Conservation (phyloP, 2,888 invertebrate genomes). For the Serrognathus titanus region DNA sequence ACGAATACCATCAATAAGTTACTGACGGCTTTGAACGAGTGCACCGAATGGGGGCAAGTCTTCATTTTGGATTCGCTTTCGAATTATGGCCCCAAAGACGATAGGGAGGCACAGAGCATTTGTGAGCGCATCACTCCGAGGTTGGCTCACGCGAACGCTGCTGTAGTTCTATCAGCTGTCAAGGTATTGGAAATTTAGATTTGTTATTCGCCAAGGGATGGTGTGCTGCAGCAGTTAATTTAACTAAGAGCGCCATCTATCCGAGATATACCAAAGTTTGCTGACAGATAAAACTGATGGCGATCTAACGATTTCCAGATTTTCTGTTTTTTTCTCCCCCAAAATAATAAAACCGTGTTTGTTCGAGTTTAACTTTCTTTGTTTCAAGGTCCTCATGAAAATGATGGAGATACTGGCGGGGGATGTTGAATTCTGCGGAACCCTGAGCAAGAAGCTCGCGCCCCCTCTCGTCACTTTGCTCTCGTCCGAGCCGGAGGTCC, state of each 20-base stretch:
- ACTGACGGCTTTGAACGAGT: slow-evolving; percentile 96
- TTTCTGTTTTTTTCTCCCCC: too few species aligned
- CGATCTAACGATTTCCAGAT: too few species aligned
- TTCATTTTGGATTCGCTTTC: slow-evolving; percentile 97
- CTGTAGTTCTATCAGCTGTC: slow-evolving; percentile 96
- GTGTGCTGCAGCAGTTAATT: too few species aligned
- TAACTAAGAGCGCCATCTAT: too few species aligned
- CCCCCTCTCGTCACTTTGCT: slow-evolving; percentile 98
- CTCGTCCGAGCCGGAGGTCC: slow-evolving; percentile 98
- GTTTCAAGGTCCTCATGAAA: slow-evolving; percentile 80
- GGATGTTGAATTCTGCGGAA: slow-evolving; percentile 90
- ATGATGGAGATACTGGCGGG: slow-evolving; percentile 95
- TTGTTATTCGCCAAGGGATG: neutral
- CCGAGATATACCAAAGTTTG: too few species aligned
- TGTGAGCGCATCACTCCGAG: slow-evolving; percentile 97
- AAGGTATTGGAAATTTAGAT: slow-evolving; percentile 60
- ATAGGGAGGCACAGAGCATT: slow-evolving; percentile 96
- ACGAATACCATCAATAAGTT: slow-evolving; percentile 97
- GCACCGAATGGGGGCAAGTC: slow-evolving; percentile 99
- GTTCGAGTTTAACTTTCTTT: neutral
- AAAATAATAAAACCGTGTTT: too few species aligned
- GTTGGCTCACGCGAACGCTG: slow-evolving; percentile 97
- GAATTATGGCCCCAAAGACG: slow-evolving; percentile 95
- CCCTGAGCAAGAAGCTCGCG: slow-evolving; percentile 93
- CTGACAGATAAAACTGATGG: too few species aligned